A percentile compares a stretch with the other conserved stretches of the same genome.
phyloP scores from a whole-genome alignment of 30 jellyfish, hydroid and myxozoan genomes.

The Aurelia sp. region DNA sequence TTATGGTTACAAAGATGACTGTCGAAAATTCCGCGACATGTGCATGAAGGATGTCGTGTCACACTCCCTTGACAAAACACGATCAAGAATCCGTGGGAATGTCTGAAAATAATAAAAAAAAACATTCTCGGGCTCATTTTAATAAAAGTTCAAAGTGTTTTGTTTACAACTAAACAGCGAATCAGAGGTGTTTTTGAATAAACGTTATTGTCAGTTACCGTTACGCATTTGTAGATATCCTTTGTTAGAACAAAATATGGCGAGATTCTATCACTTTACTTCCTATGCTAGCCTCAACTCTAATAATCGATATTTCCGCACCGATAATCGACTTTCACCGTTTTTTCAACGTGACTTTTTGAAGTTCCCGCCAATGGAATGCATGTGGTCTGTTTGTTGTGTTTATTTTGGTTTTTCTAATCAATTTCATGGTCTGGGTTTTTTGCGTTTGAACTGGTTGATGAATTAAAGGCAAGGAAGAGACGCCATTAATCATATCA shows the following conservation, averaged over 20 bases:
- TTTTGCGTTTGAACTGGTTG: slow-evolving; percentile 34
- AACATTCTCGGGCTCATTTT: not conserved
- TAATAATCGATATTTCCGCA: slow-evolving; percentile 63
- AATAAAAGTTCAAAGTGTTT: not conserved
- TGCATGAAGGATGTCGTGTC: slow-evolving; percentile 6
- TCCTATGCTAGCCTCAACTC: slow-evolving; percentile 6
- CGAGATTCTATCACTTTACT: not conserved
- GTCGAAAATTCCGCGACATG: not conserved
- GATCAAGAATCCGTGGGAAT: not conserved
- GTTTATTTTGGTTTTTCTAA: slow-evolving; percentile 23
- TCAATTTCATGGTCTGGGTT: slow-evolving; percentile 53
- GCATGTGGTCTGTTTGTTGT: slow-evolving; percentile 22
- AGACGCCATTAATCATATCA: slow-evolving; percentile 59
- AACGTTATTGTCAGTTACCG: not conserved
- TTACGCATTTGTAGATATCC: not conserved
- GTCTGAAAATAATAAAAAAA: not conserved
- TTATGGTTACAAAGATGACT: too few species aligned
- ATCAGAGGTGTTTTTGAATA: not conserved
- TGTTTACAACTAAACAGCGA: not conserved
- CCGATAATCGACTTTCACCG: slow-evolving; percentile 19
- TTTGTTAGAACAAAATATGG: not conserved
- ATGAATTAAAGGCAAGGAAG: slow-evolving; percentile 41
- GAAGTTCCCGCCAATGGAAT: slow-evolving; percentile 57
- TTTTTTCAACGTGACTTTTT: slow-evolving; percentile 34
- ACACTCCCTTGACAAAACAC: not conserved